Evolutionary conservation across 1,140 invertebrate species (phyloP), one percentile per base, ranked within the genome.

Genomic region (Drosophila leontia): DNA sequence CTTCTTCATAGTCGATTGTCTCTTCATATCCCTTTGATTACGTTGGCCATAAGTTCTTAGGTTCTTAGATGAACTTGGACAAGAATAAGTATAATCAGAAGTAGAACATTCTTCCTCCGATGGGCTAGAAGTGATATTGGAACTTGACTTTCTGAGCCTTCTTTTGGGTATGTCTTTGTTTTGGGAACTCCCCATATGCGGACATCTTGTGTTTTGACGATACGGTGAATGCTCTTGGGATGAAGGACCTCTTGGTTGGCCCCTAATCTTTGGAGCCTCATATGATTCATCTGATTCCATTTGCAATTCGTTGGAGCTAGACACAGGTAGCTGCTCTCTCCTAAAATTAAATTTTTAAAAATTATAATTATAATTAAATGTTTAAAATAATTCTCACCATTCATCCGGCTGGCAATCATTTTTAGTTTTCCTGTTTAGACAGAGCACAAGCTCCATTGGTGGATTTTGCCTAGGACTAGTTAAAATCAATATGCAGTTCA

Each of bases 371-470:
- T 26, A 26, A 26, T 6, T 26, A 29, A 29, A n/a, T n/a, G 0
- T 12, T n/a, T 34, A 1, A 6, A 9, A 11, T 11, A 11, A 17
- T 12, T 37, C 51, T 42, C 7, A 72, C 69, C 42, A 71, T 29
- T 37, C 13, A 2, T 48, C 11, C 11, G 19, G 23, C 9, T 39
- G 17, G 8, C 23, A 51, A 39, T 50, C 15, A 9, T n/a, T 37
- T 35, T 8, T 3, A 4, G 19, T 19, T 34, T 56, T 5, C 6
- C 9, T 29, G n/a, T 3, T 32, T 3, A 34, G 62, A 15, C 34
- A 32, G 1, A 62, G 48, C 7, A 55, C 39, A 15, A 39, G 1
- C 23, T 39, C 0, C 9, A 29, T 13, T 0, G 32, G 39, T 13
- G 41, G 50, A 4, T 34, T 34, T 58, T 23, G 17, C 11, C 48